These are phyloP conservation scores for Notiomystis cincta DNA, from an alignment of 2,113 vertebrate species.

Conservation along the genomic window DNA sequence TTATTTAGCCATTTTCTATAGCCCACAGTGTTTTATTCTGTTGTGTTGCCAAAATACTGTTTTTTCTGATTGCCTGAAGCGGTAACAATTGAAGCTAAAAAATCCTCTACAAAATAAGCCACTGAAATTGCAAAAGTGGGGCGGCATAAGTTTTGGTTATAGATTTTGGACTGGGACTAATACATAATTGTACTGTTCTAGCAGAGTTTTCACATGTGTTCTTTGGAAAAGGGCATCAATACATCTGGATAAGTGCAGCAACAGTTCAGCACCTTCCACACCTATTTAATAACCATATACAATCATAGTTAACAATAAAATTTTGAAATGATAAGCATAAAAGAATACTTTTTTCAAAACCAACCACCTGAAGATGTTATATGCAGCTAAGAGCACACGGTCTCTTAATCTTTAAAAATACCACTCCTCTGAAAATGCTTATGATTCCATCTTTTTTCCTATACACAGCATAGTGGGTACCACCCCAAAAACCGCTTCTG, in stretches of 20 bases:
- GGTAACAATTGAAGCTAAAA: background rate
- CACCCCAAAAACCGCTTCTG: background rate
- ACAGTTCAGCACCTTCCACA: background rate
- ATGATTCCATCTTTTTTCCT: background rate
- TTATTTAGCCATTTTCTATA: background rate
- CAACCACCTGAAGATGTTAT: background rate
- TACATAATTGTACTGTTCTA: background rate
- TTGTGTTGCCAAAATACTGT: background rate
- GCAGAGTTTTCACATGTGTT: background rate
- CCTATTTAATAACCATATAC: background rate
- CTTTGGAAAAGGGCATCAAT: background rate
- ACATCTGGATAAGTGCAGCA: accelerated
- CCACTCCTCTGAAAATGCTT: background rate
- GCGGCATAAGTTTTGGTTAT: background rate
- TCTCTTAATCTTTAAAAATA: background rate
- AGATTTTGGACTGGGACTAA: background rate
- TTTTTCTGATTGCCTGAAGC: background rate
- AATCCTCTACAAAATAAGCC: background rate
- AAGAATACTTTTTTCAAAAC: background rate
- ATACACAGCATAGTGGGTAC: background rate
- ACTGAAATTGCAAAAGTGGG: background rate
- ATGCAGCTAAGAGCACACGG: background rate
- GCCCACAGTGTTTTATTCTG: background rate
- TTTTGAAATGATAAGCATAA: background rate
- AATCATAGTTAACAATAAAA: background rate